Evolutionary conservation across 1,140 invertebrate genomes (phyloP).

Genomic region (Geopemphigus sp.): DNA sequence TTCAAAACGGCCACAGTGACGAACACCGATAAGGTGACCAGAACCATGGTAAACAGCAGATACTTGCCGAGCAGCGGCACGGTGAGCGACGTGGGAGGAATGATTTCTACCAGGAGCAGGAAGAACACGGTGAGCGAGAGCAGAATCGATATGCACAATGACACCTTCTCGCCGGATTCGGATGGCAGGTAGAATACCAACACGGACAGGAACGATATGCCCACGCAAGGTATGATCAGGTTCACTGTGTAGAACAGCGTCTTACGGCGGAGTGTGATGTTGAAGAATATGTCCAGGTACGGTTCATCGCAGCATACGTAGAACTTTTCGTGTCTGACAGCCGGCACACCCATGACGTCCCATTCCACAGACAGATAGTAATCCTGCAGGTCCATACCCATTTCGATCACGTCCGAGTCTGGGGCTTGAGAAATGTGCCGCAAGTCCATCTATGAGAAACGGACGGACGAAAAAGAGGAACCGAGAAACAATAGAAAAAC

Average conservation of each 20-base stretch:
- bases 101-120: conserved; percentile 94
- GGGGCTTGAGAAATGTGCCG: conserved; percentile 83
- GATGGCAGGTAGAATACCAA: conserved; percentile 98
- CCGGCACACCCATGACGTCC: conserved; percentile 92
- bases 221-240: conserved; percentile 92
- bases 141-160: conserved; percentile 96
- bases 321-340: conserved; percentile 84
- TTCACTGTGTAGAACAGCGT: conserved; percentile 96
- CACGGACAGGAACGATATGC: conserved; percentile 94
- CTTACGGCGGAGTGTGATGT: conserved; percentile 92
- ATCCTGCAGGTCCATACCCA: conserved; percentile 89
- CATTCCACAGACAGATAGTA: conserved; percentile 96
- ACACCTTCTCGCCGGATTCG: conserved; percentile 95
- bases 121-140: conserved; percentile 99
- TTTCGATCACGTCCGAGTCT: conserved; percentile 76
- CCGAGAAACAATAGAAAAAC: background rate
- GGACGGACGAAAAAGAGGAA: conserved; percentile 5
- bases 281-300: conserved; percentile 95
- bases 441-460: conserved; percentile 76
- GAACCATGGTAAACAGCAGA: conserved; percentile 97
- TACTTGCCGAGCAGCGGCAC: conserved; percentile 98
- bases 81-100: conserved; percentile 97
- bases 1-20: conserved; percentile 98
- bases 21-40: conserved; percentile 96
- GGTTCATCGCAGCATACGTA: conserved; percentile 86